Conservation (phyloP, 2,113 vertebrate genomes). For the Nibea albiflora region DNA sequence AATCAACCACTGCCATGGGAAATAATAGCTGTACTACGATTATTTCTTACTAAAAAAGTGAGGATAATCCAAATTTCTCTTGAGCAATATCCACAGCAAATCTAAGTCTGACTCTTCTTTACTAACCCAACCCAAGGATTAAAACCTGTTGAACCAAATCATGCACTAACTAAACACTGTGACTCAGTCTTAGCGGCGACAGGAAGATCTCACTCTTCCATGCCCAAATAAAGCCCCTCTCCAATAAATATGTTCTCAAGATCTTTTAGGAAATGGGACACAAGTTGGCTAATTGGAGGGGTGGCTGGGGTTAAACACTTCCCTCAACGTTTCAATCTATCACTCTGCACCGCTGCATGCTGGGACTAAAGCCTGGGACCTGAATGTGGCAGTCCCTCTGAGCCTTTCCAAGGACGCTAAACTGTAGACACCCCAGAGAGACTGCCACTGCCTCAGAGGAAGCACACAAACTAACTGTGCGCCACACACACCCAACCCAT, state of each 20-base stretch:
- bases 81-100: too few species aligned
- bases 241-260: constrained; percentile 59
- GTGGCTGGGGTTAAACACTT: constrained; percentile 78
- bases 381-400: constrained; percentile 45
- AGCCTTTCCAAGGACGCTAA: constrained; percentile 60
- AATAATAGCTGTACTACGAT: neutral
- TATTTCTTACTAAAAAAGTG: neutral
- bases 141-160: neutral
- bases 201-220: constrained; percentile 9
- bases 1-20: neutral
- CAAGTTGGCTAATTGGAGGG: constrained; percentile 71
- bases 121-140: neutral
- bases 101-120: neutral
- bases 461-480: constrained; percentile 83
- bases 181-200: neutral
- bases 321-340: constrained; percentile 79
- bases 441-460: constrained; percentile 47
- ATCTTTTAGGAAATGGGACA: constrained; percentile 69
- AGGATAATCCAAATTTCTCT: neutral
- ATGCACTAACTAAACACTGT: neutral
- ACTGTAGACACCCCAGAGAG: constrained; percentile 49
- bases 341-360: constrained; percentile 66
- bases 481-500: constrained; percentile 66
- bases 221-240: constrained; percentile 38
- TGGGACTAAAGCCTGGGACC: constrained; percentile 46